These are phyloP conservation scores for Drosophila leontia DNA, from an alignment of 1,140 invertebrate genomes.

Conservation along the genomic window DNA sequence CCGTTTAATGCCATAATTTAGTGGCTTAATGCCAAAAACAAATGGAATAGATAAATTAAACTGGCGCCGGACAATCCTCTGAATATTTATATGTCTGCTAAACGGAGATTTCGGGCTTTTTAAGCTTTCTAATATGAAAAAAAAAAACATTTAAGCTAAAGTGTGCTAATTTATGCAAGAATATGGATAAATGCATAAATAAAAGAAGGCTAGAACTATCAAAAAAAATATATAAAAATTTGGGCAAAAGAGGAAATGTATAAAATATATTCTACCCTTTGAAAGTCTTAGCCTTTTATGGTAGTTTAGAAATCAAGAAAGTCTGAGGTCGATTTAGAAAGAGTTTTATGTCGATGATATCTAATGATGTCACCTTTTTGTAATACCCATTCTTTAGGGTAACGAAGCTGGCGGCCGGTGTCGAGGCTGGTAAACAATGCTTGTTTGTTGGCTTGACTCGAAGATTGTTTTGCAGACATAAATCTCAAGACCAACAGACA, in stretches of 20 bases:
- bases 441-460: slow-evolving; percentile 66
- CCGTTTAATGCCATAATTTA: slow-evolving; percentile 37
- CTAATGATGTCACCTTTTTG: slow-evolving; percentile 23
- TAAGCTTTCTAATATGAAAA: slow-evolving; percentile 28
- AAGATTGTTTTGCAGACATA: slow-evolving; percentile 68
- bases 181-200: slow-evolving; percentile 37
- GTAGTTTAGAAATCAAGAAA: slow-evolving; percentile 7
- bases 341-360: slow-evolving; percentile 10
- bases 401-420: slow-evolving; percentile 27
- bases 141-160: slow-evolving; percentile 14
- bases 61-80: slow-evolving; percentile 39
- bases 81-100: slow-evolving; percentile 56
- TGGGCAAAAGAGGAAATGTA: slow-evolving; percentile 1
- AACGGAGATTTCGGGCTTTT: slow-evolving; percentile 25
- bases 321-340: neutral
- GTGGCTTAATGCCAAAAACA: slow-evolving; percentile 20
- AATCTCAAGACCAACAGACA: slow-evolving; percentile 67
- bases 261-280: neutral
- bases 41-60: slow-evolving; percentile 44
- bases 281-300: neutral
- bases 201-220: slow-evolving; percentile 12
- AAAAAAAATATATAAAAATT: slow-evolving; percentile 1
- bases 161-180: slow-evolving; percentile 51
- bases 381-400: slow-evolving; percentile 27
- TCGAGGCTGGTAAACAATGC: slow-evolving; percentile 56